phyloP scores from a whole-genome alignment of 2,797 vertebrate species.

The Podarcis siculus region DNA sequence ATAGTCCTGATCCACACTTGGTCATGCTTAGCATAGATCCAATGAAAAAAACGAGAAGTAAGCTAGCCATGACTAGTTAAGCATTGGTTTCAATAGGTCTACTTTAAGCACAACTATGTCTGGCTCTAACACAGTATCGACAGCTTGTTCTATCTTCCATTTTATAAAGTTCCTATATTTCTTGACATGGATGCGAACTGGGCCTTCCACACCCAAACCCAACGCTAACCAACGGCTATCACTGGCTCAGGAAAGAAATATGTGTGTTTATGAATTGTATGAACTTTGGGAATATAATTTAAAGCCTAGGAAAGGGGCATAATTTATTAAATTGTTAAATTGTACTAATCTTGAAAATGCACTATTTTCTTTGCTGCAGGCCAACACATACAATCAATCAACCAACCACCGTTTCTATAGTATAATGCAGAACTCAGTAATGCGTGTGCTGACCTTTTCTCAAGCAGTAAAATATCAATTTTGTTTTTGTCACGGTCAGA shows the following conservation, averaged over 20 bases:
- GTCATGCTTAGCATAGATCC: no score
- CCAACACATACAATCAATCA: neutral
- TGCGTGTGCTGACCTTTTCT: slow-evolving; percentile 1
- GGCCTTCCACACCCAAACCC: slow-evolving; percentile 32
- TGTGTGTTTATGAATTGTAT: slow-evolving; percentile 29
- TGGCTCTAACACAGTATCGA: no score
- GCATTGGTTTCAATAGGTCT: no score
- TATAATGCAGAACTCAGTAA: neutral
- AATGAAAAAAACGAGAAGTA: no score
- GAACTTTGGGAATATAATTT: slow-evolving; percentile 48
- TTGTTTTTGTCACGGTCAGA: neutral
- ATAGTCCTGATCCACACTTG: no score
- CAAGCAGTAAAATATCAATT: slow-evolving; percentile 8
- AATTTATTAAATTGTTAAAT: neutral
- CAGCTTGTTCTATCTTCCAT: no score
- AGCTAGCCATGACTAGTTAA: no score
- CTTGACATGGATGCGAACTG: neutral
- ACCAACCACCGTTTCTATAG: neutral
- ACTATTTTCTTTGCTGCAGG: neutral
- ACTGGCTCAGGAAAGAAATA: neutral
- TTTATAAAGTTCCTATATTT: neutral
- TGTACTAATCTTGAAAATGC: neutral
- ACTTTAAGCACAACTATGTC: no score
- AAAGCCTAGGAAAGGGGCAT: slow-evolving; percentile 6
- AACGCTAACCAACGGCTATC: neutral